Conservation (phyloP, 2,888 invertebrate genomes). For the Apamea crenata region DNA sequence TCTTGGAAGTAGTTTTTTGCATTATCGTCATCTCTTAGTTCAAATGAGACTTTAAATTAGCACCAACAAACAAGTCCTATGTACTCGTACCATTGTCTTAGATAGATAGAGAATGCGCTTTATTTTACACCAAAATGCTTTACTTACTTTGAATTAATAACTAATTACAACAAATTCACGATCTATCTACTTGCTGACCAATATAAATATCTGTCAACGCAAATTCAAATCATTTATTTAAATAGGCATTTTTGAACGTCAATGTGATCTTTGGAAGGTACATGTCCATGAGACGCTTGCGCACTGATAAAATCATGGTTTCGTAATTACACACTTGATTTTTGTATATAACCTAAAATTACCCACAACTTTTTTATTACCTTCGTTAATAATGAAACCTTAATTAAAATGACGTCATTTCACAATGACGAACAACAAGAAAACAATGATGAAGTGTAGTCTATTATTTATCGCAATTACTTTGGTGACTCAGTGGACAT, state of each 20-base stretch:
- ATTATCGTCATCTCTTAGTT: no score
- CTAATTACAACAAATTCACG: background rate
- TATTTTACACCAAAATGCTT: background rate
- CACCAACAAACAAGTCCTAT: background rate
- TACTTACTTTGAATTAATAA: background rate
- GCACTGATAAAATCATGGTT: background rate
- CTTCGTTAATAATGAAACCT: constrained; percentile 12
- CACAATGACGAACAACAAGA: constrained; percentile 48
- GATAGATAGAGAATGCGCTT: background rate
- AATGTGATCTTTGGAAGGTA: background rate
- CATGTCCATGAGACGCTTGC: background rate
- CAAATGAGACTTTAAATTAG: background rate
- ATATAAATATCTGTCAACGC: no score
- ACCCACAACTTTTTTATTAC: constrained; percentile 3
- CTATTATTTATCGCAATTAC: constrained; percentile 65
- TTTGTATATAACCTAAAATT: background rate
- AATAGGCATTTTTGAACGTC: no score
- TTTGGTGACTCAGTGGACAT: constrained; percentile 64
- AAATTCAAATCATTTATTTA: no score
- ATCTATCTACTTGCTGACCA: background rate
- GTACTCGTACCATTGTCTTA: background rate
- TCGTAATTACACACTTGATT: constrained; percentile 1
- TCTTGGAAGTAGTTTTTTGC: background rate
- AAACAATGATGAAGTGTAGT: constrained; percentile 65
- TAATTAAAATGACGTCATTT: constrained; percentile 58